Conservation (phyloP, 23 tunicate genomes). For the Oikopleura vanhoeffeni region DNA sequence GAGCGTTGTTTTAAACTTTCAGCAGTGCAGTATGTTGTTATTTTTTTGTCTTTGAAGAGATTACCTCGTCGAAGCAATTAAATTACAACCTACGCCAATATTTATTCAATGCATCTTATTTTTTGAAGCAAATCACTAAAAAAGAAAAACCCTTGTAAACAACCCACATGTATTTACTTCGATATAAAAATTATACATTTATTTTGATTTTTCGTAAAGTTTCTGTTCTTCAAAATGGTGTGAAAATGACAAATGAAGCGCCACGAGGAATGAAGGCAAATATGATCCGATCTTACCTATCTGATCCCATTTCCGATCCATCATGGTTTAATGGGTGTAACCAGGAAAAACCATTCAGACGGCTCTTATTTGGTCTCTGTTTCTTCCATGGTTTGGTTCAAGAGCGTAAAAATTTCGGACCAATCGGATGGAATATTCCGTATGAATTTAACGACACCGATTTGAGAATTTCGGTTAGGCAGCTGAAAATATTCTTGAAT, state of each 20-base stretch:
- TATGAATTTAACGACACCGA: conserved; percentile 94
- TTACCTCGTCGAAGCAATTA: no score
- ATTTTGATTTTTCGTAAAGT: no score
- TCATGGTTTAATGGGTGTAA: conserved; percentile 70
- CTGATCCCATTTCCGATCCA: conserved; percentile 93
- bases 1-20: no score
- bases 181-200: no score
- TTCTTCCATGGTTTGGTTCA: conserved; percentile 96
- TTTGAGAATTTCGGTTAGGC: conserved; percentile 70
- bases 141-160: no score
- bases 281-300: conserved; percentile 58
- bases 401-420: conserved; percentile 89
- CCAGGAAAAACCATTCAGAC: conserved; percentile 38
- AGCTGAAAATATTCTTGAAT: conserved; percentile 87
- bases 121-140: no score
- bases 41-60: no score
- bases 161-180: no score
- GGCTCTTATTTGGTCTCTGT: conserved; percentile 67
- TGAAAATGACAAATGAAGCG: conserved; percentile 95
- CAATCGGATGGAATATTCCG: conserved; percentile 96
- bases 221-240: conserved; percentile 81
- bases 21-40: no score
- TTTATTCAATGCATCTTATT: no score
- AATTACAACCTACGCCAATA: no score
- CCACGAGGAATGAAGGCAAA: conserved; percentile 82